Evolutionary conservation across 2,797 vertebrate species (phyloP).

Genomic region (Crocidura indochinensis): DNA sequence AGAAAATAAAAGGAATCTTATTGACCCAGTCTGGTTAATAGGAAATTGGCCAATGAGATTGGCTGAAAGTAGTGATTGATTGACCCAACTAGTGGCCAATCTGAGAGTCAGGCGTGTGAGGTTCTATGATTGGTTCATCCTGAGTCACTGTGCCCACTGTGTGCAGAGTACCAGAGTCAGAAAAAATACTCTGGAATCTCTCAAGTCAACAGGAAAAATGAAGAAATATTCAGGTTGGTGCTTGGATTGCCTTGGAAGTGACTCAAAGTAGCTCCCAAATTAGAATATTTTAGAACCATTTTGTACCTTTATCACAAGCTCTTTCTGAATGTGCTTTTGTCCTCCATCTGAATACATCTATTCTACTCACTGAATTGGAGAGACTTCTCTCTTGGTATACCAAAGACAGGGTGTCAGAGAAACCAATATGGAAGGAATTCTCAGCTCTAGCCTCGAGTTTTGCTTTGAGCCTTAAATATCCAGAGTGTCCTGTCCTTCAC

Average conservation of each 20-base stretch:
- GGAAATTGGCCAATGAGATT: neutral
- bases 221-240: neutral
- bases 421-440: no score
- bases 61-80: neutral
- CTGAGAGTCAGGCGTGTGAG: neutral
- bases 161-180: neutral
- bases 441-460: neutral
- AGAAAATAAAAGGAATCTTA: neutral
- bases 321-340: neutral
- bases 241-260: neutral
- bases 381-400: neutral
- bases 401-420: no score
- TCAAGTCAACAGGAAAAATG: neutral
- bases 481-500: neutral
- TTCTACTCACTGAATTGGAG: neutral
- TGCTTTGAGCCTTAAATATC: neutral
- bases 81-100: no score
- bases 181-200: neutral
- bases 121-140: neutral
- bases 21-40: neutral
- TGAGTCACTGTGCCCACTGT: neutral
- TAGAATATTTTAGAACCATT: neutral
- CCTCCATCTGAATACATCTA: neutral
- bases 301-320: neutral
- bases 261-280: neutral